These are phyloP conservation scores for Montipora efflorescens DNA, from an alignment of 64 coral and sea anemone species.

Conservation along the genomic window DNA sequence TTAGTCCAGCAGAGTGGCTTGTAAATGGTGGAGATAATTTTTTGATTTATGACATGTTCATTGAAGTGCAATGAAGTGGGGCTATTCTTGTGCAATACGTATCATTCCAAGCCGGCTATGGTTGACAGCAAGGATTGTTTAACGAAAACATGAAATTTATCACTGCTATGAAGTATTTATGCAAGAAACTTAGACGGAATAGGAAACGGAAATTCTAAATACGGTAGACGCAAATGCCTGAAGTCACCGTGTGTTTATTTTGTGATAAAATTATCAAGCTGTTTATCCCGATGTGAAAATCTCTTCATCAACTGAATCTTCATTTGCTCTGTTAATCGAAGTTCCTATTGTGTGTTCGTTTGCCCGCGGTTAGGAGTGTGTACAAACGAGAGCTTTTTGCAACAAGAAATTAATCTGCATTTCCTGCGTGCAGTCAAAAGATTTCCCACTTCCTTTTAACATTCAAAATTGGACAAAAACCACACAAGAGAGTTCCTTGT, in stretches of 20 bases:
- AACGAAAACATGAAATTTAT: conserved; percentile 5
- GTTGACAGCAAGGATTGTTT: conserved; percentile 20
- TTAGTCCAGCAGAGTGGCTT: background rate
- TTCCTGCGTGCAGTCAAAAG: conserved; percentile 2
- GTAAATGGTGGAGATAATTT: background rate
- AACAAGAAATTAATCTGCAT: background rate
- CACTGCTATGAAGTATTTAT: background rate
- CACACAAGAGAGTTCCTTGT: background rate
- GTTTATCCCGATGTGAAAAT: conserved; percentile 28
- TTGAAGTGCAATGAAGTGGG: background rate
- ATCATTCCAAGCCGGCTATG: background rate
- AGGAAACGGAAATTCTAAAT: conserved; percentile 19
- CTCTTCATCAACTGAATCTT: background rate
- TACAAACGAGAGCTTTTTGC: background rate
- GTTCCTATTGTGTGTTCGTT: background rate
- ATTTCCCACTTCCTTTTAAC: background rate
- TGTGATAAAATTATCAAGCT: conserved; percentile 20
- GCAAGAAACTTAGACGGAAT: background rate
- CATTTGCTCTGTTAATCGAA: conserved; percentile 21
- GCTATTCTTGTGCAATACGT: background rate
- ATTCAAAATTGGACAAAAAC: background rate
- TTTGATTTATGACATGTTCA: background rate
- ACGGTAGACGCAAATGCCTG: background rate
- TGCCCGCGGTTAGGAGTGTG: background rate
- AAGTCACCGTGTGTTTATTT: background rate